Base-by-base conservation (phyloP, 1,140 invertebrate species). In the Drosophila nannoptera region DNA sequence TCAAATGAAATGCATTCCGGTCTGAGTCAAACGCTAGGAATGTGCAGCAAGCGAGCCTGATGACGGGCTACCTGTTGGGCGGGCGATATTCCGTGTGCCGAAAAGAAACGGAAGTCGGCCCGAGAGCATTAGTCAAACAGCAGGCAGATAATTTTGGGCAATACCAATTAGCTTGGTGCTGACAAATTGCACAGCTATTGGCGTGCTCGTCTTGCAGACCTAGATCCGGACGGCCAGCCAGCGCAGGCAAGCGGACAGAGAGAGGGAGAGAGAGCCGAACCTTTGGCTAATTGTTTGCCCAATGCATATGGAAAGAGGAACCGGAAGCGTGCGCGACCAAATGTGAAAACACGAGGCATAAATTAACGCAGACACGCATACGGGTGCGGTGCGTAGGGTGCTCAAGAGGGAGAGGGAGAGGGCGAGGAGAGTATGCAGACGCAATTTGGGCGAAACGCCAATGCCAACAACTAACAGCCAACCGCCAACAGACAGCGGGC, bases 111-210 rank as follows among this genome's bases (percentile, higher is more conserved):
- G 80, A 84, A 84, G 80, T 84, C 64, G 69, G 40, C 63, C 81
- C 60, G 63, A 58, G 72, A 65, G 80, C 80, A 84, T 84, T 84
- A 84, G 80, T 84, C 81, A 80, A 80, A 63, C 81, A 86, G 77
- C 73, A 74, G 81, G 81, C 81, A 67, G 65, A 76, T 73, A 54
- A 58, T 54, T 73, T 60, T 66, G 64, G 68, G 81, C 69, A 71
- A 75, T 60, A 86, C 74, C 81, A 87, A 86, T 86, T 86, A 86
- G 81, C 76, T 80, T 59, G 62, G 74, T 86, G 81, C 81, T 86
- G 81, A 86, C 81, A 86, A 86, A 86, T 86, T 86, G 81, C 81
- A 80, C 81, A 86, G 82, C 81, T 77, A 86, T 86, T 74, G 80
- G 80, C 72, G 60, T 60, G 60, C 36, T 40, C 55, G 60, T 45